These are phyloP conservation scores for Hippoglossus stenolepis DNA, from an alignment of 2,113 vertebrate genomes.

Conservation along the genomic window DNA sequence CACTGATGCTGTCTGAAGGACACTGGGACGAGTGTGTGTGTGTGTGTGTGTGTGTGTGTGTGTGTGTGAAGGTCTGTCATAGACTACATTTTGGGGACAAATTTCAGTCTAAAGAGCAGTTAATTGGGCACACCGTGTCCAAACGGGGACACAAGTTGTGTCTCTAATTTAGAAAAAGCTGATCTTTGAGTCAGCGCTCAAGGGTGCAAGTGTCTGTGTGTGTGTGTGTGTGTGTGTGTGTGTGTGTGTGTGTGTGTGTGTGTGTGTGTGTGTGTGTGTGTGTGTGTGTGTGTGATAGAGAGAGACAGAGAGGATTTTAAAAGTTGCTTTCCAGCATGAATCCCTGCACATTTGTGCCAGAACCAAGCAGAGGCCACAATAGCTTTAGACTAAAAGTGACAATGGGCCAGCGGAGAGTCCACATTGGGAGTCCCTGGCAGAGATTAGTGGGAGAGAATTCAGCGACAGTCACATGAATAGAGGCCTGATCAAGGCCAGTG, in stretches of 20 bases:
- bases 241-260: too few species aligned
- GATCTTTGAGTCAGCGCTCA: not conserved
- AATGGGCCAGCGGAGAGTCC: not conserved
- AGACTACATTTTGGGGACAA: not conserved
- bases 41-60: not conserved
- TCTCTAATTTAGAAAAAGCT: not conserved
- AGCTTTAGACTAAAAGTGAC: constrained; percentile 3
- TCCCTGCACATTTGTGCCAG: too few species aligned
- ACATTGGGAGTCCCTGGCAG: not conserved
- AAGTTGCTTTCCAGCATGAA: too few species aligned
- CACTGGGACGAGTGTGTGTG: constrained; percentile 33
- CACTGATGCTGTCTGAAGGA: constrained; percentile 74
- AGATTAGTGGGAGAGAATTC: not conserved
- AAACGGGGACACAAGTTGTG: not conserved
- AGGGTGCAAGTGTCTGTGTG: not conserved
- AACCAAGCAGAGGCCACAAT: not conserved
- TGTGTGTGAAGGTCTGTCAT: not conserved
- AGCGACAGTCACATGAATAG: constrained; percentile 19
- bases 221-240: too few species aligned
- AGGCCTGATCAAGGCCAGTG: too few species aligned
- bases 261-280: too few species aligned
- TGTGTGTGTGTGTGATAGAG: too few species aligned
- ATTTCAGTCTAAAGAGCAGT: not conserved
- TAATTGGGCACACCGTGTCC: not conserved
- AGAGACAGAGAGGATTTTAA: too few species aligned